These are phyloP conservation scores for Acanthosepion pharaonis DNA, from an alignment of 2,888 invertebrate species.

Conservation along the genomic window DNA sequence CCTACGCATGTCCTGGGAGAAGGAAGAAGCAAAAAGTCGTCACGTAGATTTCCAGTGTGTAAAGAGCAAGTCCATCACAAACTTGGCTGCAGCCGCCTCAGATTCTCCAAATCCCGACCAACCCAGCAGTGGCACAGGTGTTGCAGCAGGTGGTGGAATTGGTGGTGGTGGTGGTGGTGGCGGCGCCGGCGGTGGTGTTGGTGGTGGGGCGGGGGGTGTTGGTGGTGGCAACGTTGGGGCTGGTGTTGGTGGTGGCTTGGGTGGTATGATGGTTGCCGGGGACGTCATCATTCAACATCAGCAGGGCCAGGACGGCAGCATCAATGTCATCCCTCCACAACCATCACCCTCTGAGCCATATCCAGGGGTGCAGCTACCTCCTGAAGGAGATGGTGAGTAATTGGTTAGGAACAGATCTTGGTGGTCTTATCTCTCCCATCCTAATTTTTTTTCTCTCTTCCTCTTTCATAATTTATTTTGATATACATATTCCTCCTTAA, in stretches of 20 bases:
- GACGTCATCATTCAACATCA: conserved; percentile 49
- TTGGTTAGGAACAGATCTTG: conserved; percentile 37
- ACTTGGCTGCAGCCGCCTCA: conserved; percentile 91
- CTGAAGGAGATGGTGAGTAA: conserved; percentile 64
- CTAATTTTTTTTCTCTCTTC: background rate
- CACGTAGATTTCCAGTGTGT: conserved; percentile 99
- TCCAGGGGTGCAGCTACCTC: conserved; percentile 67
- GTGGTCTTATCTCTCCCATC: conserved; percentile 46
- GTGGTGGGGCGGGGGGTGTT: conserved; percentile 23
- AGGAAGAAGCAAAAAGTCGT: conserved; percentile 98
- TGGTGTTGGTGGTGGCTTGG: conserved; percentile 40
- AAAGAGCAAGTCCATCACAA: conserved; percentile 97
- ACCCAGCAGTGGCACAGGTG: background rate
- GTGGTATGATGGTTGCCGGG: background rate
- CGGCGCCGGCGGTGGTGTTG: background rate
- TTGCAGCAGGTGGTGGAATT: background rate
- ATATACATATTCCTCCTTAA: too few relatives aligned
- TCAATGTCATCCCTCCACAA: conserved; percentile 75
- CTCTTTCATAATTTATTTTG: background rate
- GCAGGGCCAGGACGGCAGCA: conserved; percentile 71
- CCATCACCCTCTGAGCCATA: conserved; percentile 72
- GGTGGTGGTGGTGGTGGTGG: background rate
- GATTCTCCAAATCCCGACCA: conserved; percentile 82
- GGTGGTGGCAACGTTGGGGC: conserved; percentile 38
- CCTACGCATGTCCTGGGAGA: conserved; percentile 99